phyloP scores from a whole-genome alignment of 2,797 vertebrate genomes.

The Mus spretus region DNA sequence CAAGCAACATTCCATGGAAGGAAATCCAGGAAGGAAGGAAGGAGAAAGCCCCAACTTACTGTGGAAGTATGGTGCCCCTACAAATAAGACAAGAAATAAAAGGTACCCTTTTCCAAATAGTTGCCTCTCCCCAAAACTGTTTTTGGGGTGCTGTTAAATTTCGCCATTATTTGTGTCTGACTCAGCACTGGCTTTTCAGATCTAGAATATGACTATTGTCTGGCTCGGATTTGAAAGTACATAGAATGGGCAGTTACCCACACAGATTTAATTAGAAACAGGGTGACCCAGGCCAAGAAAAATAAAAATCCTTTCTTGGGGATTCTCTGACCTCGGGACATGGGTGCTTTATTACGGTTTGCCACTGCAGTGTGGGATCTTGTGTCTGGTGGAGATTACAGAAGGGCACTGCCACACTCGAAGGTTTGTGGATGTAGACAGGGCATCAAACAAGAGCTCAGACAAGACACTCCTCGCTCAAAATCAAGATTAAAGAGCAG shows the following conservation, averaged over 20 bases:
- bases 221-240: neutral
- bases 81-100: conserved; percentile 62
- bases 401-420: accelerated
- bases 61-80: conserved; percentile 53
- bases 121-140: conserved; percentile 57
- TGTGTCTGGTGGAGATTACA: neutral
- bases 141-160: conserved; percentile 33
- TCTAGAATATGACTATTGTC: neutral
- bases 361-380: neutral
- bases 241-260: neutral
- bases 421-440: neutral
- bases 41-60: conserved; percentile 36
- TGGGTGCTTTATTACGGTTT: neutral
- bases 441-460: neutral
- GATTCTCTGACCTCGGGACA: neutral
- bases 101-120: conserved; percentile 73
- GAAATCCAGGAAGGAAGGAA: neutral
- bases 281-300: neutral
- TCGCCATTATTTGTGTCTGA: neutral
- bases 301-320: neutral
- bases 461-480: neutral
- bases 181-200: neutral
- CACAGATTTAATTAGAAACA: neutral
- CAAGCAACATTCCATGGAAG: conserved; percentile 68
- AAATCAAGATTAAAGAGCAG: neutral